Evolutionary conservation across 2,888 invertebrate genomes (phyloP).

Genomic region (Lasioglossum villosulum): DNA sequence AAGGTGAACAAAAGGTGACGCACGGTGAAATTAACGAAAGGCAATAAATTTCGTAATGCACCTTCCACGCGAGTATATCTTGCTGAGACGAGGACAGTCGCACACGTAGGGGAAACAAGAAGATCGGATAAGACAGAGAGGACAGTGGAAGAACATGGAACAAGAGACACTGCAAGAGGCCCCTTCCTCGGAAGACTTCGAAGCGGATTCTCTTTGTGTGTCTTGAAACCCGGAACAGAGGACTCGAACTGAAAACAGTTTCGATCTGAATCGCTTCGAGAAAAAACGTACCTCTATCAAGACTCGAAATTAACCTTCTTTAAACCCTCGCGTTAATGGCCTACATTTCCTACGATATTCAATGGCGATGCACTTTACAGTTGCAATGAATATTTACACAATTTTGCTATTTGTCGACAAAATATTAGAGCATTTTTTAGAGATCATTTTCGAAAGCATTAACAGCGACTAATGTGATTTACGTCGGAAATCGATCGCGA

Average conservation of each 20-base stretch:
- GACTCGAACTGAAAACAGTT: slow-evolving; percentile 29
- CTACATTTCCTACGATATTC: neutral
- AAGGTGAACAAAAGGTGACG: neutral
- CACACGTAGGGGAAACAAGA: slow-evolving; percentile 32
- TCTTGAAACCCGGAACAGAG: slow-evolving; percentile 37
- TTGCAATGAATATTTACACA: neutral
- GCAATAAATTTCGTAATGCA: slow-evolving; percentile 28
- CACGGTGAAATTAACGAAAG: slow-evolving; percentile 5
- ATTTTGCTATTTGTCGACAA: too few relatives aligned
- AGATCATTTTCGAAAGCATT: too few relatives aligned
- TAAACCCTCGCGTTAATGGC: neutral
- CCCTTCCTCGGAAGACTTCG: slow-evolving; percentile 17
- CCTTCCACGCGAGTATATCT: slow-evolving; percentile 17
- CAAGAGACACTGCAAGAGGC: slow-evolving; percentile 17
- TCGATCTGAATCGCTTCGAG: neutral
- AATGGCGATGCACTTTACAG: neutral
- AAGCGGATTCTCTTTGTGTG: slow-evolving; percentile 48
- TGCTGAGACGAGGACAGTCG: slow-evolving; percentile 6
- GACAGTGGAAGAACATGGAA: slow-evolving; percentile 32
- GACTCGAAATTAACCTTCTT: neutral
- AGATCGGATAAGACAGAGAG: slow-evolving; percentile 33
- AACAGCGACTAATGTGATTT: too few relatives aligned
- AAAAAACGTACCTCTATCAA: neutral
- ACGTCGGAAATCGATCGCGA: neutral
- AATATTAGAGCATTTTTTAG: too few relatives aligned